Conservation (phyloP, 2,797 vertebrate genomes). For the Rhinophrynus dorsalis region DNA sequence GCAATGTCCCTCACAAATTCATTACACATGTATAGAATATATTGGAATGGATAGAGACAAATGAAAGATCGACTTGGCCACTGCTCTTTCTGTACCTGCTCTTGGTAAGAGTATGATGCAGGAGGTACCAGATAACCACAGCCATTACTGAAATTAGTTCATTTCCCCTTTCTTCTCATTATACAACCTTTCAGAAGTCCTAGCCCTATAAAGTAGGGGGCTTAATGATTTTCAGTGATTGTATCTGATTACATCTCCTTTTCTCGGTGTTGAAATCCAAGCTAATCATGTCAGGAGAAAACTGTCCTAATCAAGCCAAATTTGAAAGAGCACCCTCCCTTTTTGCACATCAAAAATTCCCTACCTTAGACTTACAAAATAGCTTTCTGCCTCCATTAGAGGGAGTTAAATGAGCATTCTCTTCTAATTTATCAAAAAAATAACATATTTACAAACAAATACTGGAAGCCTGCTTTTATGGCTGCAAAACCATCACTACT, state of each 20-base stretch:
- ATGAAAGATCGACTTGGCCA: too few relatives aligned
- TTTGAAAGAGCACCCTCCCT: constrained; percentile 15
- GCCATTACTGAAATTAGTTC: too few relatives aligned
- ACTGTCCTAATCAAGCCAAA: constrained; percentile 41
- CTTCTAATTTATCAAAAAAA: too few relatives aligned
- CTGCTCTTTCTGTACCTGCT: too few relatives aligned
- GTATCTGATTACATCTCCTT: constrained; percentile 45
- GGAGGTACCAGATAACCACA: neutral
- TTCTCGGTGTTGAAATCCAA: constrained; percentile 28
- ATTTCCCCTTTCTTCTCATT: constrained; percentile 22
- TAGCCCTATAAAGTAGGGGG: constrained; percentile 14
- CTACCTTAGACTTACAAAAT: constrained; percentile 5
- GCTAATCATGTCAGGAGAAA: constrained; percentile 43
- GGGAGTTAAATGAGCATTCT: neutral
- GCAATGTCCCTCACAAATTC: too few relatives aligned
- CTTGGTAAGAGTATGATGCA: neutral
- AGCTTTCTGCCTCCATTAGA: constrained; percentile 18
- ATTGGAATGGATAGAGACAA: too few relatives aligned
- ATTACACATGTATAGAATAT: too few relatives aligned
- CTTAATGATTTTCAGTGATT: constrained; percentile 45
- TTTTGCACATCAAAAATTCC: neutral
- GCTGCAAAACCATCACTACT: too few relatives aligned
- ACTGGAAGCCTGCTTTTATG: too few relatives aligned
- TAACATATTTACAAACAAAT: too few relatives aligned
- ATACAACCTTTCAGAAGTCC: constrained; percentile 18